Evolutionary conservation across 2,888 invertebrate species (phyloP).

Genomic region (Parnassius orleans): DNA sequence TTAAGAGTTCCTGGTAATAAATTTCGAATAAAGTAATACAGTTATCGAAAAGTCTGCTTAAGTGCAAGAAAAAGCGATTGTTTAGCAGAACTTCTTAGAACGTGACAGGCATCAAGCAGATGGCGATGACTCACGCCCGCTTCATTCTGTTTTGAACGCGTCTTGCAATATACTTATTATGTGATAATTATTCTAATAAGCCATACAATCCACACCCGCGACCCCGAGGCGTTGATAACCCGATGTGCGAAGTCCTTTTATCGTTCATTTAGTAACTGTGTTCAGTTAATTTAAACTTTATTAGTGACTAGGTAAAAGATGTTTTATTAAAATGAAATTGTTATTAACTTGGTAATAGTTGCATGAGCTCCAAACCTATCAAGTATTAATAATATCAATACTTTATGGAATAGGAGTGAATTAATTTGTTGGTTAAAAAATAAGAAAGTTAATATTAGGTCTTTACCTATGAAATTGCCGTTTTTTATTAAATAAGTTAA

Average conservation of each 20-base stretch:
- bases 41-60: conserved; percentile 21
- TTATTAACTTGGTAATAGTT: too few species aligned
- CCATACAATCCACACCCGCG: conserved; percentile 49
- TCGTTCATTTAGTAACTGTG: conserved; percentile 39
- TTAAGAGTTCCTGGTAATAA: conserved; percentile 15
- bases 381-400: too few species aligned
- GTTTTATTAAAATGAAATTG: too few species aligned
- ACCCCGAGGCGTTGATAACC: conserved; percentile 44
- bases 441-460: too few species aligned
- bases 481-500: too few species aligned
- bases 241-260: conserved; percentile 51
- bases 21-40: conserved; percentile 4
- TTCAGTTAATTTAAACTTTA: neutral
- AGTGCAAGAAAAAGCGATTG: conserved; percentile 29
- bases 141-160: conserved; percentile 34
- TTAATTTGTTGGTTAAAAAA: too few species aligned
- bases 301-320: too few species aligned
- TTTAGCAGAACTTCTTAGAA: conserved; percentile 36
- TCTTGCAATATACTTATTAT: conserved; percentile 41
- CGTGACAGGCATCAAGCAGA: conserved; percentile 48
- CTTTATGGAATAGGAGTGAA: too few species aligned
- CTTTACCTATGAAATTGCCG: too few species aligned
- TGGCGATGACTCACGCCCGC: conserved; percentile 43
- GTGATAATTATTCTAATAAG: conserved; percentile 53
- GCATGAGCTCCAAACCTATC: too few species aligned